Evolutionary conservation across 2,888 invertebrate genomes (phyloP).

Genomic region (Tuta absoluta): DNA sequence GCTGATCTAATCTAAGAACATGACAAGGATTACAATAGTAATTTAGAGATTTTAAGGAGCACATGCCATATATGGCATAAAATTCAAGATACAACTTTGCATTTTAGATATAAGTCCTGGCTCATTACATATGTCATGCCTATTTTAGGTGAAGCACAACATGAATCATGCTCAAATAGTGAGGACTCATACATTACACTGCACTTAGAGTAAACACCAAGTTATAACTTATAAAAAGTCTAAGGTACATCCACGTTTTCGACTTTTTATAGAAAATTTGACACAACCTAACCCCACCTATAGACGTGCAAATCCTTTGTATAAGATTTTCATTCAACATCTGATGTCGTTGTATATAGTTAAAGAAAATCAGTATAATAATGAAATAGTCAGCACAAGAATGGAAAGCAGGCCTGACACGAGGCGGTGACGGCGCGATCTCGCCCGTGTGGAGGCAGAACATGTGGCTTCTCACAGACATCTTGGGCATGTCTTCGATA

Average conservation of each 20-base stretch:
- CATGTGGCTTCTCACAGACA: conserved; percentile 75
- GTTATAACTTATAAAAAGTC: background rate
- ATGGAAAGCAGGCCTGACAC: conserved; percentile 47
- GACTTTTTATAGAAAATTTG: conserved; percentile 39
- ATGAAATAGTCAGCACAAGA: conserved; percentile 39
- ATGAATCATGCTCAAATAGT: conserved; percentile 38
- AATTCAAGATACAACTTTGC: background rate
- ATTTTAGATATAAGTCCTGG: background rate
- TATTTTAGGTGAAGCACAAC: conserved; percentile 18
- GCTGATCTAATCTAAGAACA: too few relatives aligned
- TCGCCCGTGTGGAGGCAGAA: conserved; percentile 61
- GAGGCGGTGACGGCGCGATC: conserved; percentile 47
- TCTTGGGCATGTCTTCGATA: conserved; percentile 63
- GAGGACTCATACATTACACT: conserved; percentile 39
- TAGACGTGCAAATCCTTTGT: conserved; percentile 36
- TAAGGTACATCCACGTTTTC: conserved; percentile 34
- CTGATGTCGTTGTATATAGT: background rate
- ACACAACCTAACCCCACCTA: conserved; percentile 69
- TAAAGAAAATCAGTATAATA: conserved; percentile 1
- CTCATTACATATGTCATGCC: conserved; percentile 25
- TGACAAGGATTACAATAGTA: too few relatives aligned
- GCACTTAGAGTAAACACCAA: conserved; percentile 12
- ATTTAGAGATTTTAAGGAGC: too few relatives aligned
- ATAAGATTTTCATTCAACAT: conserved; percentile 30
- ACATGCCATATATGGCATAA: background rate